Base-by-base conservation (phyloP, 2,888 invertebrate species). In the Latrodectus hesperus region DNA sequence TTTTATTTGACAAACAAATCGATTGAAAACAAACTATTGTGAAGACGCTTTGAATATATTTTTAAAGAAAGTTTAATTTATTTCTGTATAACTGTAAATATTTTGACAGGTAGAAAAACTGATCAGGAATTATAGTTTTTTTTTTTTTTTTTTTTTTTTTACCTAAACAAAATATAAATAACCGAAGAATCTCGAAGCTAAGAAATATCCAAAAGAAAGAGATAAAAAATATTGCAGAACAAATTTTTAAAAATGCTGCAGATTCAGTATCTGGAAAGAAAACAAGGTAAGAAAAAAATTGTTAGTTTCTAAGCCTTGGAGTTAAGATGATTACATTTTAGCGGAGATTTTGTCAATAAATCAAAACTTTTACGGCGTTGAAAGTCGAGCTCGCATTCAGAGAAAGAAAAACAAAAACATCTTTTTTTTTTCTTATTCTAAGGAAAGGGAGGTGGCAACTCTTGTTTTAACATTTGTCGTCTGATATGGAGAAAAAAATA, bases 271-370 rank as follows among this genome's bases (percentile, higher is more conserved):
- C 81, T 73, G 60, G 17, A 75, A 82, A 51, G 55, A 55, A 51
- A 82, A 55, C 49, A 52, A 38, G 4, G 38, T 38, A 51, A 67
- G 1, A 55, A 70, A 75, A 82, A 82, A 82, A 68, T 70, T 53
- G n/a, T 38, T 51, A 53, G 74, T 74, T 79, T 74, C 67, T 73
- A 77, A 79, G 73, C 73, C 60, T 64, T 68, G 17, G 64, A 84
- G 78, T 84, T 84, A 79, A 84, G 84, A 74, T 79, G 78, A 84
- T 84, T 84, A 84, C 78, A 84, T 84, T 84, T 84, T 78, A 78
- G 72, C 65, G 60, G 67, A 79, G 84, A 84, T 84, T 84, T 79
- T 49, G 68, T 67, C 84, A 84, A 84, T 84, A 84, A 84, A 84
- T 84, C 84, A 84, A 79, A 84, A 76, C 53, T 68, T 82, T 82